Evolutionary conservation across 2,113 vertebrate genomes (phyloP).

Genomic region (Cottus gobio): DNA sequence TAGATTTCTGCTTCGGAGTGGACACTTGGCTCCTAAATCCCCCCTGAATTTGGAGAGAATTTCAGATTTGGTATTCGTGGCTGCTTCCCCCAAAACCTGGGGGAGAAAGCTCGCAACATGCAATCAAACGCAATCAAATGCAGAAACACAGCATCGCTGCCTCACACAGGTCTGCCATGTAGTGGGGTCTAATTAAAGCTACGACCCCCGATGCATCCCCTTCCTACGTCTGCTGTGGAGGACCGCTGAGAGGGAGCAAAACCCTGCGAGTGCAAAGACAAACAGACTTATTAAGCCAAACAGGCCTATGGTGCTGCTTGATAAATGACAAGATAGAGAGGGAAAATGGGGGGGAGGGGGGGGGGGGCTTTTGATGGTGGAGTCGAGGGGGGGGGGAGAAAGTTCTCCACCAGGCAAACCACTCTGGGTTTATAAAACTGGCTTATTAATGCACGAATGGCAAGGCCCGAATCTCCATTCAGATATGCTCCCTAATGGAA

Average conservation of each 20-base stretch:
- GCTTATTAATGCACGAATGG: constrained; percentile 75
- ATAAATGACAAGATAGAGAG: constrained; percentile 61
- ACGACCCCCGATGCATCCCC: constrained; percentile 62
- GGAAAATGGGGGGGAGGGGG: neutral
- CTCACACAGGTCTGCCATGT: constrained; percentile 52
- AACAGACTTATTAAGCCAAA: constrained; percentile 77
- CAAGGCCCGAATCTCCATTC: constrained; percentile 55
- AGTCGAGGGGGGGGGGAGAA: neutral
- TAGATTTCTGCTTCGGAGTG: neutral
- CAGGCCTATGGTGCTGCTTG: constrained; percentile 65
- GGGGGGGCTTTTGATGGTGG: constrained; percentile 27
- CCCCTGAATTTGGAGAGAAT: constrained; percentile 14
- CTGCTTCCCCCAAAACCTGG: constrained; percentile 30
- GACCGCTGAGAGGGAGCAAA: constrained; percentile 47
- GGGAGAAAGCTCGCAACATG: constrained; percentile 48
- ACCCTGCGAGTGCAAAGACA: constrained; percentile 62
- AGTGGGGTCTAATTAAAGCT: constrained; percentile 75
- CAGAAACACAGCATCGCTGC: constrained; percentile 38
- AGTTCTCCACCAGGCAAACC: constrained; percentile 64
- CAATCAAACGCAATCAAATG: constrained; percentile 70
- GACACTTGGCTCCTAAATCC: constrained; percentile 6
- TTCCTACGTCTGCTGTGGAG: constrained; percentile 49
- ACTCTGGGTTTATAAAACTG: constrained; percentile 69
- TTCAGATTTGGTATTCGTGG: constrained; percentile 9
- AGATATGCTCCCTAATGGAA: constrained; percentile 63